Evolutionary conservation across 2,797 vertebrate genomes (phyloP).

Genomic region (Sebastolobus alascanus): DNA sequence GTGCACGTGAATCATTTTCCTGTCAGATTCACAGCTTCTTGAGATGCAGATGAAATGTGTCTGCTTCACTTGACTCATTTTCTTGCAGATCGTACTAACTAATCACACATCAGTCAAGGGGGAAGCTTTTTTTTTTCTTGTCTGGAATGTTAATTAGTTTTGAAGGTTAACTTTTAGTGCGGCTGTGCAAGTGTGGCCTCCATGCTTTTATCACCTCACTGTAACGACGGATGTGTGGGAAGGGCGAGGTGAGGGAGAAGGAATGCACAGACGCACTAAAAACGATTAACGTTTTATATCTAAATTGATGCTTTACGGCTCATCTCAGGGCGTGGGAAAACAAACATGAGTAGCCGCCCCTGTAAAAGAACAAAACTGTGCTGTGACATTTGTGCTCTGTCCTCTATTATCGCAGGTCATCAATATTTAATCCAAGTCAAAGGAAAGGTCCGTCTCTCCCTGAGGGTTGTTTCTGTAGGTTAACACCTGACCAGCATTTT

Average conservation of each 20-base stretch:
- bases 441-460: conserved; percentile 53
- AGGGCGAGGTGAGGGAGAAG: not conserved
- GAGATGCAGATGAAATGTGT: conserved; percentile 29
- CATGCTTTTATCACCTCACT: conserved; percentile 13
- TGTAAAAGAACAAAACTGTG: conserved; percentile 41
- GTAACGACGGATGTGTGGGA: not conserved
- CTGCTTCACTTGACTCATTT: conserved; percentile 36
- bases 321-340: conserved; percentile 1
- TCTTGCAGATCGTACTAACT: conserved; percentile 48
- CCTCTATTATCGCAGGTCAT: conserved; percentile 52
- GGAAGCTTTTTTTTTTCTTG: not conserved
- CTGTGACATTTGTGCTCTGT: conserved; percentile 33
- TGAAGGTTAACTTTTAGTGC: conserved; percentile 66
- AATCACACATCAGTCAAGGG: conserved; percentile 39
- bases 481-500: conserved; percentile 31
- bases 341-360: conserved; percentile 1
- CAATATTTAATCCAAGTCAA: conserved; percentile 69
- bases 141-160: conserved; percentile 55
- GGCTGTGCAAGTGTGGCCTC: conserved; percentile 5
- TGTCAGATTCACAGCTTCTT: not conserved
- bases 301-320: conserved; percentile 25
- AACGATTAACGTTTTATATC: conserved; percentile 35
- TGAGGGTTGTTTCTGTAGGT: conserved; percentile 5
- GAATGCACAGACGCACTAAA: not conserved
- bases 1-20: not conserved